Percentiles rank a stretch among this genome's conserved stretches.
Evolutionary conservation across 2,113 vertebrate genomes (phyloP).

Genomic region (Platycercus adscitus): DNA sequence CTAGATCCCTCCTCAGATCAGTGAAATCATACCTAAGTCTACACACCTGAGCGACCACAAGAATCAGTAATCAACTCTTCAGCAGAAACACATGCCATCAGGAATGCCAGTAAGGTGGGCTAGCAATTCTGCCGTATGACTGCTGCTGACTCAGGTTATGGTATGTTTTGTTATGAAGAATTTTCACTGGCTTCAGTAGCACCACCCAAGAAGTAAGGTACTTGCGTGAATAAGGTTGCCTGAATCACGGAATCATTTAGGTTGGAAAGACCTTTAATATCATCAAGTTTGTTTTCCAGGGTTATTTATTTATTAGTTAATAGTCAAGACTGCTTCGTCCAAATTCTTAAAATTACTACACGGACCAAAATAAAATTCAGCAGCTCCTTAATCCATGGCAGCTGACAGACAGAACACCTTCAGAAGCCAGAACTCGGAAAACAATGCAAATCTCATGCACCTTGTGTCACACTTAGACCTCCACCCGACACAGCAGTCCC

Average conservation of each 20-base stretch:
- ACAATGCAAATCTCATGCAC: neutral
- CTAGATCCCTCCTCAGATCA: neutral
- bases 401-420: neutral
- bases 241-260: neutral
- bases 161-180: neutral
- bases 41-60: neutral
- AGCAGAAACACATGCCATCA: neutral
- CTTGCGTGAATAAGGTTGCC: neutral
- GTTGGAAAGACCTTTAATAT: neutral
- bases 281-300: neutral
- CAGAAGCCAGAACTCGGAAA: neutral
- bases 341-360: neutral
- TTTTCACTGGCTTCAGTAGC: neutral
- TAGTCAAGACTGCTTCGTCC: neutral
- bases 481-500: neutral
- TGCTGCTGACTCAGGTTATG: neutral
- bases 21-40: neutral
- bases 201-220: neutral
- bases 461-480: neutral
- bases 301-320: neutral
- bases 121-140: accelerated
- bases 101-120: neutral
- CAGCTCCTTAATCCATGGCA: neutral
- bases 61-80: neutral
- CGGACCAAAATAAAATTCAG: neutral